Evolutionary conservation across 2,797 vertebrate genomes (phyloP).

Genomic region (Poecile montanus): DNA sequence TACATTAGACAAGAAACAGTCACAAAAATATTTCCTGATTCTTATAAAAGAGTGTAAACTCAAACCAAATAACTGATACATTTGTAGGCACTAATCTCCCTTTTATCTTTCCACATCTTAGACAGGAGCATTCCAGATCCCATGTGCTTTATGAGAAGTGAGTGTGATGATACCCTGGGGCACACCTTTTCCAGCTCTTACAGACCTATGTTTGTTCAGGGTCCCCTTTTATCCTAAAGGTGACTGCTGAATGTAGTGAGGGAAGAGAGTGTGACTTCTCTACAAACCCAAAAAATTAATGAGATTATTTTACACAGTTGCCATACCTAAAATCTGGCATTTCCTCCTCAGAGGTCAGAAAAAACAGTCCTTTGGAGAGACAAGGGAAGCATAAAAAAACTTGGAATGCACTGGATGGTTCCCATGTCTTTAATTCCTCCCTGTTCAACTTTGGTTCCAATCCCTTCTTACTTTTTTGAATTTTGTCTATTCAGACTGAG

Average conservation of each 20-base stretch:
- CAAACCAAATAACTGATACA: background rate
- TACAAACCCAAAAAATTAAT: background rate
- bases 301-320: background rate
- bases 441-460: background rate
- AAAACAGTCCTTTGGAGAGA: background rate
- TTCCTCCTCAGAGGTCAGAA: background rate
- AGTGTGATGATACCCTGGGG: background rate
- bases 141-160: background rate
- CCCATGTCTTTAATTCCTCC: background rate
- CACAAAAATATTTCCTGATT: background rate
- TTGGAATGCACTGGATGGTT: background rate
- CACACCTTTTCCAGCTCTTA: background rate
- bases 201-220: fast-evolving
- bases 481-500: background rate
- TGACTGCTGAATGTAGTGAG: background rate
- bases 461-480: background rate
- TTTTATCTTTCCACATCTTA: background rate
- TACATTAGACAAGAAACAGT: background rate
- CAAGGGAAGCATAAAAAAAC: background rate
- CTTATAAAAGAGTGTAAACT: background rate
- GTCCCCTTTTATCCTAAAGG: background rate
- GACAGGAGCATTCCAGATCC: background rate
- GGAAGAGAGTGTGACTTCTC: background rate
- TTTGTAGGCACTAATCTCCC: background rate
- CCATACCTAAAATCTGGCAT: background rate